Percentiles rank a stretch among this genome's conserved stretches.
phyloP scores from a whole-genome alignment of 2,113 vertebrate species.

The Paraplagusia blochii region DNA sequence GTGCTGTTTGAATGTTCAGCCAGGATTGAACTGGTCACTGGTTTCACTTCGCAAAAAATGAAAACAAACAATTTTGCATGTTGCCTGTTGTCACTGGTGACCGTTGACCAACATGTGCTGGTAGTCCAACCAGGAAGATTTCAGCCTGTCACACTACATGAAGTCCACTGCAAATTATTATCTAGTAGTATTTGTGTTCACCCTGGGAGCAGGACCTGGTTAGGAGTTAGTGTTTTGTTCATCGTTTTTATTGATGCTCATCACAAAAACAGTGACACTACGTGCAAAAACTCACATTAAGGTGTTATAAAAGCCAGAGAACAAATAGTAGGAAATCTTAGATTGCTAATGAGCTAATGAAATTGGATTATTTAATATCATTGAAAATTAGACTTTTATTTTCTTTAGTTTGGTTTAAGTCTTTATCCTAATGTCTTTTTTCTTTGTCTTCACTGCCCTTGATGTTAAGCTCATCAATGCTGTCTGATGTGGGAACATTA shows the following conservation, averaged over 20 bases:
- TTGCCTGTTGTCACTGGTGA: slow-evolving; percentile 60
- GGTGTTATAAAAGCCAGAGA: not conserved
- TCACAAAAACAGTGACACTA: not conserved
- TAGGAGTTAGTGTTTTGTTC: slow-evolving; percentile 9
- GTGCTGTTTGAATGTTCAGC: slow-evolving; percentile 24
- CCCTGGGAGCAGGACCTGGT: slow-evolving; percentile 21
- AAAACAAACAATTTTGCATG: slow-evolving; percentile 58
- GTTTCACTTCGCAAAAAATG: slow-evolving; percentile 35
- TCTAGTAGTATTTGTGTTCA: slow-evolving; percentile 19
- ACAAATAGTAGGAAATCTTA: no score
- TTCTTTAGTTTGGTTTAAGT: not conserved
- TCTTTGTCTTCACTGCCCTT: slow-evolving; percentile 19
- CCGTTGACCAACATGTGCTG: slow-evolving; percentile 36
- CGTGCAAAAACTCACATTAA: slow-evolving; percentile 6
- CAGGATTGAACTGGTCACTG: slow-evolving; percentile 19
- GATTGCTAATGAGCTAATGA: not conserved
- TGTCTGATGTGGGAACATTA: slow-evolving; percentile 7
- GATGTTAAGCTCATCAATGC: slow-evolving; percentile 4
- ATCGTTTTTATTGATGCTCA: slow-evolving; percentile 4
- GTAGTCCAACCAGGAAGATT: slow-evolving; percentile 21
- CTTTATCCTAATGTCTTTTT: slow-evolving; percentile 16
- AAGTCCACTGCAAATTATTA: slow-evolving; percentile 15
- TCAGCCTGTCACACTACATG: slow-evolving; percentile 17
- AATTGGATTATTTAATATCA: not conserved
- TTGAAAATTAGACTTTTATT: no score